Conservation (phyloP, 2,888 invertebrate species). For the Penaeus monodon region DNA sequence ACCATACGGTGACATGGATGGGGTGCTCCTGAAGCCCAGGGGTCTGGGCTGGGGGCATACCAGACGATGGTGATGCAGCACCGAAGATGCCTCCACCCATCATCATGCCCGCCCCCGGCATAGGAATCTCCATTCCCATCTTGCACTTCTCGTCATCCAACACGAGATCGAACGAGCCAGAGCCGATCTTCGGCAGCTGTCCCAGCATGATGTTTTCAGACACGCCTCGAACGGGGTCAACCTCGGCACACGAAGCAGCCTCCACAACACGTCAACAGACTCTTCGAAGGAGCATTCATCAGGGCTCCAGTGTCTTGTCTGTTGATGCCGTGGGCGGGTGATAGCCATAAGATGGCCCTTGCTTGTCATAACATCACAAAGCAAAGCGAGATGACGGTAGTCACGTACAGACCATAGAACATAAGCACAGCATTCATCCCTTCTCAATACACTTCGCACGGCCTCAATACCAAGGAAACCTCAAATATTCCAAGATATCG, state of each 20-base stretch:
- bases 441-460: constrained; percentile 98
- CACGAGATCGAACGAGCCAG: constrained; percentile 94
- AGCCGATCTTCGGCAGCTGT: constrained; percentile 94
- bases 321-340: constrained; percentile 99
- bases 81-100: constrained; percentile 82
- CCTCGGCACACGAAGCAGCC: constrained; percentile 97
- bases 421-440: constrained; percentile 99
- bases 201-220: constrained; percentile 99
- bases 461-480: constrained; percentile 89
- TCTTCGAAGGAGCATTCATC: constrained; percentile 99
- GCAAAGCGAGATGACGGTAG: constrained; percentile 97
- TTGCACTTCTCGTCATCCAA: constrained; percentile 99
- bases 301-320: constrained; percentile 95
- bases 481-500: constrained; percentile 99
- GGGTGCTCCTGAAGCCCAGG: constrained; percentile 67
- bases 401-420: constrained; percentile 99
- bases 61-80: constrained; percentile 75
- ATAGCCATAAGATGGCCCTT: constrained; percentile 99
- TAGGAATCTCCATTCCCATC: constrained; percentile 95
- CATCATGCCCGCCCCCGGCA: constrained; percentile 76
- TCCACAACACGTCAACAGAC: constrained; percentile 98
- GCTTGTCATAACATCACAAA: constrained; percentile 99
- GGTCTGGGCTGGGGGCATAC: constrained; percentile 91
- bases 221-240: constrained; percentile 97
- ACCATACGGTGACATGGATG: constrained; percentile 65